Evolutionary conservation across 2,113 vertebrate genomes (phyloP).

Genomic region (Numenius arquata): DNA sequence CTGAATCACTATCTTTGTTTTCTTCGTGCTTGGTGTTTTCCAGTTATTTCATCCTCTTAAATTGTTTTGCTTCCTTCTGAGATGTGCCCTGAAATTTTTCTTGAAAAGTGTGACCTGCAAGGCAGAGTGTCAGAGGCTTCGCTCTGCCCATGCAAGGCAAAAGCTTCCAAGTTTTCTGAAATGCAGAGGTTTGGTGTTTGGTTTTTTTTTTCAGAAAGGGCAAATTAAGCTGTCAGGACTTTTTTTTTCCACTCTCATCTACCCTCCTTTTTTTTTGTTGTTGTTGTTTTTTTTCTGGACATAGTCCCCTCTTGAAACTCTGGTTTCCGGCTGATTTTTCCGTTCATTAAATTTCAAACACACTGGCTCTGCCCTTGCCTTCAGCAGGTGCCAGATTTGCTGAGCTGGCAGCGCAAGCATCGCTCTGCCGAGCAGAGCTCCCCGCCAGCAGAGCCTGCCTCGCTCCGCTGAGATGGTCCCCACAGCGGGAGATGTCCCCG

Average conservation of each 20-base stretch:
- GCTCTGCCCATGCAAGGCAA: rapidly evolving
- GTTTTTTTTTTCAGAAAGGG: background rate
- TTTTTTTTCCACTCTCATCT: background rate
- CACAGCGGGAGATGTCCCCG: background rate
- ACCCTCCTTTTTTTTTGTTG: background rate
- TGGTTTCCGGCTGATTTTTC: conserved; percentile 43
- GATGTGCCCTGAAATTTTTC: background rate
- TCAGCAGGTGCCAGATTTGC: conserved; percentile 38
- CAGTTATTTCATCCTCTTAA: background rate
- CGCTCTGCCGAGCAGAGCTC: background rate
- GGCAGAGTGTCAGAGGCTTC: background rate
- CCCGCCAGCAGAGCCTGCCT: background rate
- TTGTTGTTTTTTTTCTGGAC: conserved; percentile 4
- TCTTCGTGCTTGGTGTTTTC: background rate
- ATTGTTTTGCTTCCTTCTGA: background rate
- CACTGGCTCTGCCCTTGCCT: background rate
- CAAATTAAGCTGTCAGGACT: background rate
- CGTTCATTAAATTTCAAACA: background rate
- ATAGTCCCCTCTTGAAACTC: background rate
- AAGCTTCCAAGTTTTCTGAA: background rate
- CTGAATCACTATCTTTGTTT: background rate
- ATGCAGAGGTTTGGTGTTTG: background rate
- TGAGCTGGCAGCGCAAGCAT: background rate
- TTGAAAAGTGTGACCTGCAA: background rate
- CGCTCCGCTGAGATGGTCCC: background rate